Conservation (phyloP, 2,888 invertebrate genomes). For the Eucera pruinosa region DNA sequence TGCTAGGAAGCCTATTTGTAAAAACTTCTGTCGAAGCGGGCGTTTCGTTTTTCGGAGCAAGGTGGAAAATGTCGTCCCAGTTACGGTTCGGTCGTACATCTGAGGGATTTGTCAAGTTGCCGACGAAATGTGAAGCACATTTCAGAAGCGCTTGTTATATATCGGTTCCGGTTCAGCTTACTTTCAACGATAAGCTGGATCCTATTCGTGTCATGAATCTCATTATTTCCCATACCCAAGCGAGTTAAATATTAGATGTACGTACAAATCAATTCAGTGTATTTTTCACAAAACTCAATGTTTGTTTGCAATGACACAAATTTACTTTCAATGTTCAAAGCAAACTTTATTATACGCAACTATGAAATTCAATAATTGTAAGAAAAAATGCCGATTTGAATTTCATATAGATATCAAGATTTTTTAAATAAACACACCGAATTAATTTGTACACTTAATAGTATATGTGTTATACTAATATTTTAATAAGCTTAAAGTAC, state of each 20-base stretch:
- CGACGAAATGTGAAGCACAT: slow-evolving; percentile 76
- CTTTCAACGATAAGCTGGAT: slow-evolving; percentile 29
- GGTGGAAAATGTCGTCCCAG: slow-evolving; percentile 74
- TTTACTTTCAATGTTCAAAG: no score
- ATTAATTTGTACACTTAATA: no score
- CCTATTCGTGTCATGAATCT: slow-evolving; percentile 2
- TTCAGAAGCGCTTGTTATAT: slow-evolving; percentile 72
- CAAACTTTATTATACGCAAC: no score
- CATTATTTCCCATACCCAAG: background rate
- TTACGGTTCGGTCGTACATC: slow-evolving; percentile 70
- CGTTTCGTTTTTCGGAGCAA: slow-evolving; percentile 69
- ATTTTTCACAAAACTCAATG: no score
- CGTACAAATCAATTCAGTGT: no score
- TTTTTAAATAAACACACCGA: no score
- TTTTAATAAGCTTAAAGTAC: no score
- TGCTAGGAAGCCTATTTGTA: slow-evolving; percentile 67
- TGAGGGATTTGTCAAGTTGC: slow-evolving; percentile 73
- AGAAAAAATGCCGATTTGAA: no score
- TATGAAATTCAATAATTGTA: no score
- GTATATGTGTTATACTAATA: no score
- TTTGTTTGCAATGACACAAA: no score
- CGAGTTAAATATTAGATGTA: background rate
- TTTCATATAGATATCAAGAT: no score
- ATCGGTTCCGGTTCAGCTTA: slow-evolving; percentile 75
- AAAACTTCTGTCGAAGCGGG: slow-evolving; percentile 57